A percentile compares a stretch with the other conserved stretches of the same genome.
Conservation (phyloP, 2,888 invertebrate genomes). For the Tortricodes alternella region DNA sequence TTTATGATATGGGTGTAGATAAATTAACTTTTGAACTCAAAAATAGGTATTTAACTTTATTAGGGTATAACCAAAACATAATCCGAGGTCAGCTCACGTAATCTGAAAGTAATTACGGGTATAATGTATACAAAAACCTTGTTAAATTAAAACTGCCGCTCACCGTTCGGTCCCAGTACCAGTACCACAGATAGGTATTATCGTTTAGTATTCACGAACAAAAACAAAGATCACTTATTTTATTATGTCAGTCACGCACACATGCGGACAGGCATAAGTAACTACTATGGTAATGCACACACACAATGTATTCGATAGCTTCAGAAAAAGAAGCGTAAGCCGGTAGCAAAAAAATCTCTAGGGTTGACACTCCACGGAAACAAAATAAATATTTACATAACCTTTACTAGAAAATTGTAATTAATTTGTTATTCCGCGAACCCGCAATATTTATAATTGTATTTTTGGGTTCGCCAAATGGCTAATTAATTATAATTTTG, state of each 20-base stretch:
- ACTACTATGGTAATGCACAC: constrained; percentile 24
- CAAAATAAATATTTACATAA: too few species aligned
- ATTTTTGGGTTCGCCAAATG: too few species aligned
- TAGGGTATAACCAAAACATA: background rate
- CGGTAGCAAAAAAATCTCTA: constrained; percentile 54
- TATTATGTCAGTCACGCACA: constrained; percentile 25
- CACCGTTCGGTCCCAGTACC: background rate
- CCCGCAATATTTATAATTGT: too few species aligned
- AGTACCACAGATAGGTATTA: too few species aligned
- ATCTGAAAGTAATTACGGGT: background rate
- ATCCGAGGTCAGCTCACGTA: background rate
- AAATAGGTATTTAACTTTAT: too few species aligned
- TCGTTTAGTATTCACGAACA: too few species aligned
- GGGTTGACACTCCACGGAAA: constrained; percentile 38
- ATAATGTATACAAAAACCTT: background rate
- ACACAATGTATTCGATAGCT: constrained; percentile 38
- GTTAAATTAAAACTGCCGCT: background rate
- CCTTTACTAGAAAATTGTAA: too few species aligned
- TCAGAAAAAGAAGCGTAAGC: constrained; percentile 61
- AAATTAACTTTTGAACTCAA: too few species aligned
- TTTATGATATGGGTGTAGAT: too few species aligned
- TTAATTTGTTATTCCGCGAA: too few species aligned
- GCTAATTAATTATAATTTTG: too few species aligned
- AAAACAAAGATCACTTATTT: constrained; percentile 22
- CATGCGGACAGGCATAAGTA: background rate